Evolutionary conservation across 2,113 vertebrate species (phyloP).

Genomic region (Dolichotis patagonum): DNA sequence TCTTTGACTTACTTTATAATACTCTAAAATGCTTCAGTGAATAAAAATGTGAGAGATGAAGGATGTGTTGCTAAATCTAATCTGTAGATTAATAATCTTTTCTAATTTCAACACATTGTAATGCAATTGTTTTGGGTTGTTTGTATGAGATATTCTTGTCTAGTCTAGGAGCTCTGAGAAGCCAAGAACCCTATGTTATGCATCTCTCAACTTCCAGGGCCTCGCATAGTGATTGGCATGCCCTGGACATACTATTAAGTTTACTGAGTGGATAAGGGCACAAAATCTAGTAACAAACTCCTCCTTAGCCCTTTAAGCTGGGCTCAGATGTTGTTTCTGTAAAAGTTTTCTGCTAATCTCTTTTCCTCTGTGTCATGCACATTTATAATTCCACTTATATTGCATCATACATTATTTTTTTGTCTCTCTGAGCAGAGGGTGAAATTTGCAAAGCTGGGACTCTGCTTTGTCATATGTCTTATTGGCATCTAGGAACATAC

Average conservation of each 20-base stretch:
- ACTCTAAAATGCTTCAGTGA: background rate
- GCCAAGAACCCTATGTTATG: background rate
- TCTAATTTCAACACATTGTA: background rate
- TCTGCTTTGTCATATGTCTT: background rate
- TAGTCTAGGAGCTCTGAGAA: background rate
- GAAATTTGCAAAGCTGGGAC: background rate
- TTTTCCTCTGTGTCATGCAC: background rate
- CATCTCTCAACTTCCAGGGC: background rate
- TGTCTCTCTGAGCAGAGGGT: background rate
- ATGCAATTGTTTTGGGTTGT: background rate
- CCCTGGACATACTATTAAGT: background rate
- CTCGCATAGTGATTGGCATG: background rate
- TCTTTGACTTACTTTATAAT: constrained; percentile 21
- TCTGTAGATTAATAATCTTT: too few relatives aligned
- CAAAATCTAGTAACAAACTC: background rate
- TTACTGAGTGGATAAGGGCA: background rate
- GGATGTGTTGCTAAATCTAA: background rate
- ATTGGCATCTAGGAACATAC: background rate
- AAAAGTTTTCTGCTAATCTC: background rate
- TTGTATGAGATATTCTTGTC: background rate
- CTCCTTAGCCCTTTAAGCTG: background rate
- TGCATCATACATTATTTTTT: background rate
- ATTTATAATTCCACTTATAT: constrained; percentile 42
- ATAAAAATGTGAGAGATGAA: background rate
- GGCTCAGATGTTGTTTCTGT: background rate